These are phyloP conservation scores for Eupithecia tripunctaria DNA, from an alignment of 2,888 invertebrate species.

Conservation along the genomic window DNA sequence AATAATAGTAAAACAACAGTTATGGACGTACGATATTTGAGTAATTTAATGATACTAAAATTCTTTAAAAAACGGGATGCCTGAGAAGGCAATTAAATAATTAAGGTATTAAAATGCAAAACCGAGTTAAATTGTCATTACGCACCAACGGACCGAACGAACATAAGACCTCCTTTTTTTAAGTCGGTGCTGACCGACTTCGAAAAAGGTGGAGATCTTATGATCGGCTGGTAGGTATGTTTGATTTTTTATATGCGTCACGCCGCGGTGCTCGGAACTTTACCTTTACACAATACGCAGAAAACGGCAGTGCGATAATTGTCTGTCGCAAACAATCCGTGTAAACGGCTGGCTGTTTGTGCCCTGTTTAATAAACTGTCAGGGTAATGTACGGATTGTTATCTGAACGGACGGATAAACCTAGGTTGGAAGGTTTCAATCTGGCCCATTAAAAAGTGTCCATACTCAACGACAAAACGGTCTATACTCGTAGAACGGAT, in stretches of 20 bases:
- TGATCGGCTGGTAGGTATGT: no score
- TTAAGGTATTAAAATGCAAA: background rate
- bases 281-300: conserved; percentile 48
- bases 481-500: background rate
- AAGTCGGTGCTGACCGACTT: background rate
- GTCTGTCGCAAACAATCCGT: conserved; percentile 49
- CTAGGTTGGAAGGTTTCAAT: conserved; percentile 1
- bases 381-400: background rate
- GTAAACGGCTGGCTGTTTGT: conserved; percentile 36
- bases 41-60: no score
- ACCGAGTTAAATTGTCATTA: background rate
- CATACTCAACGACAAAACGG: background rate
- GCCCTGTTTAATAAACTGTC: conserved; percentile 13
- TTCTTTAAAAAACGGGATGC: no score
- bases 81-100: background rate
- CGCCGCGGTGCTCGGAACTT: background rate
- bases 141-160: background rate
- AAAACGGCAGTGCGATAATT: conserved; percentile 51
- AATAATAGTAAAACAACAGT: no score
- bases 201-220: no score
- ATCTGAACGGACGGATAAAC: background rate
- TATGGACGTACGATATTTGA: no score
- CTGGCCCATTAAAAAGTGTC: background rate
- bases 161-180: no score
- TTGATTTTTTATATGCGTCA: background rate